Evolutionary conservation across 2,797 vertebrate species (phyloP).

Genomic region (Syngnathus rostellatus): DNA sequence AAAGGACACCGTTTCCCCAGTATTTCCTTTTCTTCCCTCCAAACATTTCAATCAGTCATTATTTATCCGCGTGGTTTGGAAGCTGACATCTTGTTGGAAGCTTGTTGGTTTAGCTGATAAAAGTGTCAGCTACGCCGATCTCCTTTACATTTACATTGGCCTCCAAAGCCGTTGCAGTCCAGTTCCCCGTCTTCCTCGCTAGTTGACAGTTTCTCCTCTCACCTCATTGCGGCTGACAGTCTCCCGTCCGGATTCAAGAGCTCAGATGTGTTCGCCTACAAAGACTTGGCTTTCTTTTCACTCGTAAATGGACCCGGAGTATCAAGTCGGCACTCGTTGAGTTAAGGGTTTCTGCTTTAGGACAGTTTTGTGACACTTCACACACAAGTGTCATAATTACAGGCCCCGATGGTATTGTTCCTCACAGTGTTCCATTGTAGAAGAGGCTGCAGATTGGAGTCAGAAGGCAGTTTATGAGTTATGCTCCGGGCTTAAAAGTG

Average conservation of each 20-base stretch:
- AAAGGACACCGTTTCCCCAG: constrained; percentile 23
- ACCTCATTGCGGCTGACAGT: constrained; percentile 39
- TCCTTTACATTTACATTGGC: constrained; percentile 63
- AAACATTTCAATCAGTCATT: constrained; percentile 30
- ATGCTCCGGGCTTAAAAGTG: constrained; percentile 65
- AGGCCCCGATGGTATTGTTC: constrained; percentile 3
- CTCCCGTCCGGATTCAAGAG: constrained; percentile 32
- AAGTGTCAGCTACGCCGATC: constrained; percentile 66
- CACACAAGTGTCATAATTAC: constrained; percentile 4
- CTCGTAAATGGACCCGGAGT: constrained; percentile 45
- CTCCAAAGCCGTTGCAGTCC: constrained; percentile 18
- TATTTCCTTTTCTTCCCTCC: constrained; percentile 20
- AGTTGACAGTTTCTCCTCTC: constrained; percentile 42
- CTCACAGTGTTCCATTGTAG: constrained; percentile 37
- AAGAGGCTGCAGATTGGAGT: constrained; percentile 57
- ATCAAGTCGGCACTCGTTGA: constrained; percentile 21
- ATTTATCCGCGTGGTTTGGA: constrained; percentile 49
- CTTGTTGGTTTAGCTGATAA: constrained; percentile 72
- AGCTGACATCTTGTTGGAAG: constrained; percentile 56
- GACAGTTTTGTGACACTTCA: constrained; percentile 9
- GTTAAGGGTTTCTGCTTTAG: constrained; percentile 39
- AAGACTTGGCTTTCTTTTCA: constrained; percentile 40
- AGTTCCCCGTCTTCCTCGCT: constrained; percentile 26
- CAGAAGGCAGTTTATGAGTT: constrained; percentile 67
- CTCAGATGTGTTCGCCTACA: constrained; percentile 22